A percentile compares a stretch with the other conserved stretches of the same genome.
These are phyloP conservation scores for Cariama cristata DNA, from an alignment of 2,113 vertebrate species.

Conservation along the genomic window DNA sequence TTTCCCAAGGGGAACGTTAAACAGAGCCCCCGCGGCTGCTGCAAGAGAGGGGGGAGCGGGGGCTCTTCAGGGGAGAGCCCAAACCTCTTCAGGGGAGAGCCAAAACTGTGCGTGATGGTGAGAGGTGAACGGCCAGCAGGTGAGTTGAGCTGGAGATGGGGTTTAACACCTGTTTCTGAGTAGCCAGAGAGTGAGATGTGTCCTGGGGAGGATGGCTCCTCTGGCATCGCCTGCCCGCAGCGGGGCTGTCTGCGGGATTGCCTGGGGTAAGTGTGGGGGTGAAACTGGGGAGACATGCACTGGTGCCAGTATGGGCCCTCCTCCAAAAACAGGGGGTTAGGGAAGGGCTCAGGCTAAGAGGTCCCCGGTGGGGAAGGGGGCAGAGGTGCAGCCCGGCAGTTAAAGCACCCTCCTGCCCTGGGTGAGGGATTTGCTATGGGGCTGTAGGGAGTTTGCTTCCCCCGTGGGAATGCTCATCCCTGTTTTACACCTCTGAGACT, in stretches of 20 bases:
- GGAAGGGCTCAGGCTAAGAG: not conserved
- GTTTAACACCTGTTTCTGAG: not conserved
- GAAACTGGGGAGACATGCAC: accelerated
- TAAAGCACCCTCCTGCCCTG: not conserved
- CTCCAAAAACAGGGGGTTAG: accelerated
- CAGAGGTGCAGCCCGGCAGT: accelerated
- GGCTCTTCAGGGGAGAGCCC: not conserved
- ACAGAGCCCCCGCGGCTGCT: accelerated
- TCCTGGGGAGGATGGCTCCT: accelerated
- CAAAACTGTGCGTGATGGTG: not conserved
- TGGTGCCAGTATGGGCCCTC: not conserved
- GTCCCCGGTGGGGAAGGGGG: not conserved
- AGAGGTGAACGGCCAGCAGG: not conserved
- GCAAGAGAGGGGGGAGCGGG: not conserved
- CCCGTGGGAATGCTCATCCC: accelerated
- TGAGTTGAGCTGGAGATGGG: not conserved
- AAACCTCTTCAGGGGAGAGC: not conserved
- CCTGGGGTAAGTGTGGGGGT: not conserved
- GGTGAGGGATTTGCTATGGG: not conserved
- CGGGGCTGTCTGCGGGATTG: accelerated
- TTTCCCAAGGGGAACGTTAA: not conserved
- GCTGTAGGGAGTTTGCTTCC: not conserved
- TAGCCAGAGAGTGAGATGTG: accelerated
- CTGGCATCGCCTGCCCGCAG: accelerated
- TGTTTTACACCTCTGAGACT: not conserved